Base-by-base conservation (phyloP, 2,888 invertebrate species). In the Caenorhabditis panamensis region DNA sequence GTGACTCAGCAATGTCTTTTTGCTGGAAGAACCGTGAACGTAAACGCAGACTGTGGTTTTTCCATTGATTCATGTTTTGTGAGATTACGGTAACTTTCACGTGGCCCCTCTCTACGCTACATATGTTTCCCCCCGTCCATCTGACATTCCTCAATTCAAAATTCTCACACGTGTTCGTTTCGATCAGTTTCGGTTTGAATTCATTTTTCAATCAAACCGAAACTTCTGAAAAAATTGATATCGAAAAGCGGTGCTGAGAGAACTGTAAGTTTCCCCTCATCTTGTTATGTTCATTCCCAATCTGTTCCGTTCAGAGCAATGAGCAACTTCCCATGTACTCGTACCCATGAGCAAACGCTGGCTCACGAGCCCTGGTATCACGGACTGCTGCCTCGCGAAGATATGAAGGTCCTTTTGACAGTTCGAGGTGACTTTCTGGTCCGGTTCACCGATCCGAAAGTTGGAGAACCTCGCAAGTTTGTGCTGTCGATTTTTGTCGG, bases 311-410 rank as follows among this genome's bases (percentile, higher is more conserved):
- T 2, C 41, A 59, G 59, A 59, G 59, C 59, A 41, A 59, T 59
- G 59, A 59, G 13, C 22, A 20, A 53, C 54, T 5, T 20, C 4
- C 54, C 5, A 22, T 11, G 26, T 9, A 6, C 31, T 3, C 2
- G 9, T 24, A 41, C 36, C 4, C 37, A 41, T 9, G 72, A 72
- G 20, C 53, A 28, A 18, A 22, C 56, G 24, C 47, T 72, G 20
- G 49, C 79, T 3, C 69, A 63, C 9, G 80, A 79, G 51, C 82
- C 73, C 1, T 84, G 82, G 78, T 86, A 84, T 62, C 87, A 87
- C 72, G 87, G 87, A 26, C 69, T 86, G 41, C 69, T 87, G 56
- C 86, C 86, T 6, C 85, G 87, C 20, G 87, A 87, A 54, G 87
- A 87, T 26, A 86, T 87, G 67, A 84, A 82, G 44, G 68, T 72